Evolutionary conservation across 2,797 vertebrate genomes (phyloP).

Genomic region (Choloepus didactylus): DNA sequence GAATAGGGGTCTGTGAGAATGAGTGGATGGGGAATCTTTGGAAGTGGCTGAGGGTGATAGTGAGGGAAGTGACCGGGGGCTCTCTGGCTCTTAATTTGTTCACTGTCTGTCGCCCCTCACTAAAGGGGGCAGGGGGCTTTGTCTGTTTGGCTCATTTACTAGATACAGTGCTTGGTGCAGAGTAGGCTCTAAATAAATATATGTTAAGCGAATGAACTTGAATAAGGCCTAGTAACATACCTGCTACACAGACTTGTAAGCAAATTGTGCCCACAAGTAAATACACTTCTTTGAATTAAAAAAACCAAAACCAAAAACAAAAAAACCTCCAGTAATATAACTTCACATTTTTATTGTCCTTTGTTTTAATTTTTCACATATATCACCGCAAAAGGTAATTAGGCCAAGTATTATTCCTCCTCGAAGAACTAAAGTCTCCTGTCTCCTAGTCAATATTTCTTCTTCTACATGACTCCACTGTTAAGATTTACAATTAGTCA

Average conservation of each 20-base stretch:
- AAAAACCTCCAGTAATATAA: background rate
- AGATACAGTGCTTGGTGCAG: background rate
- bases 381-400: background rate
- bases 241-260: background rate
- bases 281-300: background rate
- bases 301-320: background rate
- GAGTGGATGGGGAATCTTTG: background rate
- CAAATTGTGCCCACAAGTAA: background rate
- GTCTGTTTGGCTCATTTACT: background rate
- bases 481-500: constrained; percentile 23
- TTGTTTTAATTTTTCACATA: constrained; percentile 8
- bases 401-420: background rate
- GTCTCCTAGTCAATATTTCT: background rate
- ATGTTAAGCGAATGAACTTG: background rate
- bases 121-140: background rate
- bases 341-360: constrained; percentile 1
- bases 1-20: background rate
- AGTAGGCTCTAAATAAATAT: background rate
- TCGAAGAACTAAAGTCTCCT: background rate
- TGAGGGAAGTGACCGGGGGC: background rate
- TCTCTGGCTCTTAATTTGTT: background rate
- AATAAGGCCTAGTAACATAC: background rate
- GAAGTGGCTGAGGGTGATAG: background rate
- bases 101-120: background rate
- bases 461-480: background rate